Evolutionary conservation across 2,888 invertebrate species (phyloP).

Genomic region (Choreutis nemorana): DNA sequence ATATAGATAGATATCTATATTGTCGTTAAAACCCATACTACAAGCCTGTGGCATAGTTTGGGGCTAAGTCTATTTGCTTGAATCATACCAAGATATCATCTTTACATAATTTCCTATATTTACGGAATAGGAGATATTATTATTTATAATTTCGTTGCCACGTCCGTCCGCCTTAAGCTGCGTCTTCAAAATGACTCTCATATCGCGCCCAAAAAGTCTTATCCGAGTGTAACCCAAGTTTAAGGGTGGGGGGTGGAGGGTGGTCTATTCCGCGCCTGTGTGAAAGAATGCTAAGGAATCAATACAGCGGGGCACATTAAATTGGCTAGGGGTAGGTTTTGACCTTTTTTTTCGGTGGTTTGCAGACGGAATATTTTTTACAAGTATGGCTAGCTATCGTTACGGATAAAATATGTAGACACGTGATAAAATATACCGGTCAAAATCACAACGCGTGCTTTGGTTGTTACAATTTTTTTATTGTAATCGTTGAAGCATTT

Average conservation of each 20-base stretch:
- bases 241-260: conserved; percentile 19
- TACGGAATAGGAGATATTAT: neutral
- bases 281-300: conserved; percentile 63
- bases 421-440: too few relatives aligned
- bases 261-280: conserved; percentile 47
- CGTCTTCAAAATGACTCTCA: neutral
- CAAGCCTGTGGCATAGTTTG: too few relatives aligned
- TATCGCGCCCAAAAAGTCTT: conserved; percentile 41
- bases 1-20: too few relatives aligned
- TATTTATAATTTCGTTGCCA: conserved; percentile 11
- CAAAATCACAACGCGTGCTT: too few relatives aligned
- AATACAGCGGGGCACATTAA: conserved; percentile 61
- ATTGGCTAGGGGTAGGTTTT: conserved; percentile 42
- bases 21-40: too few relatives aligned
- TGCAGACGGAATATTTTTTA: conserved; percentile 8
- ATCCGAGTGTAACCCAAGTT: conserved; percentile 44
- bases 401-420: too few relatives aligned
- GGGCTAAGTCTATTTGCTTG: too few relatives aligned
- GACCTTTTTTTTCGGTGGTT: conserved; percentile 22
- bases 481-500: too few relatives aligned
- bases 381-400: too few relatives aligned
- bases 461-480: too few relatives aligned
- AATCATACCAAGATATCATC: too few relatives aligned
- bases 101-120: too few relatives aligned
- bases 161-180: conserved; percentile 1